These are phyloP conservation scores for Idaea biselata DNA, from an alignment of 2,888 invertebrate species.

Conservation along the genomic window DNA sequence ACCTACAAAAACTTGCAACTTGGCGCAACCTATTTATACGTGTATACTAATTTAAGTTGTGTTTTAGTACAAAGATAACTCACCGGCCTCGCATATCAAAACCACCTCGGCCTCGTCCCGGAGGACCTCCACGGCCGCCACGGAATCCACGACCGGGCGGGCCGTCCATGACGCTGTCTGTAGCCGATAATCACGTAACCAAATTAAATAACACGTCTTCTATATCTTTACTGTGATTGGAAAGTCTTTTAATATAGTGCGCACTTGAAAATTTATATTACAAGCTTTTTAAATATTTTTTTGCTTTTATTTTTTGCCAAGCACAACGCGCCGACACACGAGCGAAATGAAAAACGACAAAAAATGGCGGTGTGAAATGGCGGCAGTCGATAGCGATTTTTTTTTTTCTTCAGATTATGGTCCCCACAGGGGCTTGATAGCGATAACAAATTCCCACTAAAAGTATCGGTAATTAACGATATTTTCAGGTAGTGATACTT, in stretches of 20 bases:
- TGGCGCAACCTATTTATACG: not conserved
- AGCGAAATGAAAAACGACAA: not conserved
- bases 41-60: not conserved
- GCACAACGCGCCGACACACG: not conserved
- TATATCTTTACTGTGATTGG: not conserved
- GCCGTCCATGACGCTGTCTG: conserved; percentile 47
- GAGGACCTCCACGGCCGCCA: conserved; percentile 70
- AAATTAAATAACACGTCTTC: not conserved
- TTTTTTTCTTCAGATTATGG: too few species aligned
- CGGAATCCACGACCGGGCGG: conserved; percentile 66
- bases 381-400: not conserved
- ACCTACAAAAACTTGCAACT: not conserved
- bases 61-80: conserved; percentile 18
- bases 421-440: too few species aligned
- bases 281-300: not conserved
- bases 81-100: conserved; percentile 76
- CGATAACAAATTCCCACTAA: too few species aligned
- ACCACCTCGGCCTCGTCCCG: conserved; percentile 67
- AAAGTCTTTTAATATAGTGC: not conserved
- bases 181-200: not conserved
- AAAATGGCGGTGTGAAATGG: not conserved
- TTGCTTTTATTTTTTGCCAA: not conserved
- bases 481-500: too few species aligned
- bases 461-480: too few species aligned
- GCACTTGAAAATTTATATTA: not conserved